Conservation (phyloP, 2,888 invertebrate genomes). For the Epsilonema sp. region DNA sequence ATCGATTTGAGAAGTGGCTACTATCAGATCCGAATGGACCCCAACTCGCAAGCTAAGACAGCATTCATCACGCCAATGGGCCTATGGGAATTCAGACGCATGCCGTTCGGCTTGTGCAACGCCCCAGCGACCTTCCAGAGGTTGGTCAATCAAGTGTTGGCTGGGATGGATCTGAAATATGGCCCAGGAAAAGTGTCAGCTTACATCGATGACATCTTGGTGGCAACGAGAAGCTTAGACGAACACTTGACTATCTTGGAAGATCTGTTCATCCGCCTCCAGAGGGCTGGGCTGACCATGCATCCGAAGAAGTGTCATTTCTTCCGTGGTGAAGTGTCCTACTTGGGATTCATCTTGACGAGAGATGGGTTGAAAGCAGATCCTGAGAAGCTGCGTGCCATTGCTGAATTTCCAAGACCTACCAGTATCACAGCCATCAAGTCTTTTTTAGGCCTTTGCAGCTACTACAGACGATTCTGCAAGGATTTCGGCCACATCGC, state of each 20-base stretch:
- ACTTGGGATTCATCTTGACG: neutral
- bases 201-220: neutral
- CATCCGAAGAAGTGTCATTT: neutral
- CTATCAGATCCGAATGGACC: too few species aligned
- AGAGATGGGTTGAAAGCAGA: neutral
- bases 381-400: neutral
- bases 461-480: neutral
- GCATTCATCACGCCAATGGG: too few species aligned
- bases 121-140: neutral
- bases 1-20: too few species aligned
- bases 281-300: neutral
- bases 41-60: too few species aligned
- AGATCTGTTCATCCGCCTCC: neutral
- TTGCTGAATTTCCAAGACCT: neutral
- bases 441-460: neutral
- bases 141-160: neutral
- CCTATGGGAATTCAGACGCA: too few species aligned
- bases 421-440: neutral
- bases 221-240: neutral
- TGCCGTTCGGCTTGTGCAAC: too few species aligned
- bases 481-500: neutral
- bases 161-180: too few species aligned
- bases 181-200: too few species aligned
- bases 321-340: neutral
- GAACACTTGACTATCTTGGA: neutral